Conservation (phyloP, 2,113 vertebrate genomes). For the Forbesichthys papilliferus region DNA sequence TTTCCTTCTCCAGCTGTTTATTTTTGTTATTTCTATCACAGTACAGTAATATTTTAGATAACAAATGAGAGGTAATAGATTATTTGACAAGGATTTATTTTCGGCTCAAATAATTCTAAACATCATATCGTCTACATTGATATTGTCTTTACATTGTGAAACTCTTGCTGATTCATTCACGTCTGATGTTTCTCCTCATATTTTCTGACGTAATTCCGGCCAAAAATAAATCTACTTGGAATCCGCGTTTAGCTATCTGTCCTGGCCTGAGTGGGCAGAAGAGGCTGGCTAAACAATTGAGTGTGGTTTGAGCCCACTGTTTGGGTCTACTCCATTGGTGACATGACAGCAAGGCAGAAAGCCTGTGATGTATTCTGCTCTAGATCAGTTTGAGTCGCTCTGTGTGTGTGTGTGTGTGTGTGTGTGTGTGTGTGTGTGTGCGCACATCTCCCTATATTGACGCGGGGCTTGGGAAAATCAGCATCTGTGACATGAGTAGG, state of each 20-base stretch:
- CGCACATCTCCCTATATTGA: constrained; percentile 52
- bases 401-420: constrained; percentile 23
- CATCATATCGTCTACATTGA: too few species aligned
- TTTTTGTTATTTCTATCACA: too few species aligned
- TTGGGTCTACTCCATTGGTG: constrained; percentile 69
- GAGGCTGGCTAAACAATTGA: constrained; percentile 32
- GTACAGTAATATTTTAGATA: too few species aligned
- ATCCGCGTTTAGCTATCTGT: constrained; percentile 1
- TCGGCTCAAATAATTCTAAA: background rate
- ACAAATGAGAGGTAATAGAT: too few species aligned
- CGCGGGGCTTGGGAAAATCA: constrained; percentile 78
- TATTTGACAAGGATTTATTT: too few species aligned
- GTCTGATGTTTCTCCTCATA: too few species aligned
- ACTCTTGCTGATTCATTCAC: too few species aligned
- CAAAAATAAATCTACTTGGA: too few species aligned
- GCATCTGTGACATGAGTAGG: constrained; percentile 83
- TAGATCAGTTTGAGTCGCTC: constrained; percentile 49
- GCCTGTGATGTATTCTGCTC: constrained; percentile 83
- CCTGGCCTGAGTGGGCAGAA: constrained; percentile 20
- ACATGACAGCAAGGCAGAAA: constrained; percentile 81
- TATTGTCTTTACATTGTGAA: too few species aligned
- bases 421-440: constrained; percentile 12
- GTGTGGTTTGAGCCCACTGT: constrained; percentile 47
- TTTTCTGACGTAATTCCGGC: too few species aligned
- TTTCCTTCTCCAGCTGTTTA: background rate